phyloP scores from a whole-genome alignment of 1,140 invertebrate species.

The Musca domestica region DNA sequence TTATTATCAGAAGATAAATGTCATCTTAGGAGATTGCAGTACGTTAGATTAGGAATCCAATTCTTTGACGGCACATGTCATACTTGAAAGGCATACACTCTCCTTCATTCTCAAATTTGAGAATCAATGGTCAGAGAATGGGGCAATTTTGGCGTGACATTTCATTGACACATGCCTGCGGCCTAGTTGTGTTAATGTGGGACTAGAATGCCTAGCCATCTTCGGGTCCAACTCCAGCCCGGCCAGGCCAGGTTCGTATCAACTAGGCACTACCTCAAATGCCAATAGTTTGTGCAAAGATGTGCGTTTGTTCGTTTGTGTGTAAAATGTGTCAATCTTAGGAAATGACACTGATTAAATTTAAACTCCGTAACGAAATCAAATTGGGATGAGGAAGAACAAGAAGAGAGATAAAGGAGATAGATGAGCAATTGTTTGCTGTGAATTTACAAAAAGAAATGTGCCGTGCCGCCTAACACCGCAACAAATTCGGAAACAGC shows the following conservation, averaged over 20 bases:
- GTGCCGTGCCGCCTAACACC: background rate
- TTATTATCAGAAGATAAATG: background rate
- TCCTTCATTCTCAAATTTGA: too few relatives aligned
- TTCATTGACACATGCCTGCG: conserved; percentile 8
- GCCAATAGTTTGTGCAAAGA: too few relatives aligned
- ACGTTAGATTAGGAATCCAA: background rate
- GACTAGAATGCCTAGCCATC: background rate
- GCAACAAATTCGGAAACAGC: conserved; percentile 5
- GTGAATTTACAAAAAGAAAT: conserved; percentile 3
- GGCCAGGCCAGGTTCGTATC: background rate
- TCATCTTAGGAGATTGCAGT: background rate
- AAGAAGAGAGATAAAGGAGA: background rate
- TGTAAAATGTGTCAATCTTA: background rate
- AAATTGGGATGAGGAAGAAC: background rate
- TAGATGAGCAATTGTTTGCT: background rate
- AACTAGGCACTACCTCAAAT: background rate
- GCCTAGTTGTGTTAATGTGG: background rate
- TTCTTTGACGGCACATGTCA: conserved; percentile 10
- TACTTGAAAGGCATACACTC: background rate
- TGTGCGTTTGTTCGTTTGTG: background rate
- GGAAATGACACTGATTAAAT: conserved; percentile 26
- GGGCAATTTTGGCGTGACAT: background rate
- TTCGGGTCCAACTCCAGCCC: too few relatives aligned
- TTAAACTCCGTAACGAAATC: conserved; percentile 27
- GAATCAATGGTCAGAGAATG: too few relatives aligned